Evolutionary conservation across 2,113 vertebrate species (phyloP).

Genomic region (Hemichromis elongatus): DNA sequence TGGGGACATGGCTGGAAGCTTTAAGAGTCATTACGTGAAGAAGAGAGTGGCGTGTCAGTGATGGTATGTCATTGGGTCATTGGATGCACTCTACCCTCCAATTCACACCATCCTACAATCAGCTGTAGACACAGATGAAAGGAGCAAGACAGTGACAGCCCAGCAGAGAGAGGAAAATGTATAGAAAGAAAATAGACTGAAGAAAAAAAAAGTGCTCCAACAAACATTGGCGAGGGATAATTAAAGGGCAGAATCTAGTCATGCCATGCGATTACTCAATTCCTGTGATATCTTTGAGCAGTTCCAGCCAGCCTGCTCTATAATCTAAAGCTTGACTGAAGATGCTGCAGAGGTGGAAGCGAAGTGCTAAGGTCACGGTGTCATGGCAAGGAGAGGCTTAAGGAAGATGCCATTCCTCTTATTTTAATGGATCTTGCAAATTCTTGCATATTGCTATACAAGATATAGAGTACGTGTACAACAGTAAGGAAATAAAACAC

Average conservation of each 20-base stretch:
- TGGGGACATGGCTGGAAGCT: not conserved
- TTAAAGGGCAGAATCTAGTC: slow-evolving; percentile 70
- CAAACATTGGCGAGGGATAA: slow-evolving; percentile 60
- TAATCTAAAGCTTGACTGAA: slow-evolving; percentile 59
- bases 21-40: slow-evolving; percentile 48
- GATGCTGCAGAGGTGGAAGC: slow-evolving; percentile 15
- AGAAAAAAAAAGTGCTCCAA: slow-evolving; percentile 1
- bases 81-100: slow-evolving; percentile 56
- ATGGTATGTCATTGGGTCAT: slow-evolving; percentile 53
- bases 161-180: slow-evolving; percentile 11
- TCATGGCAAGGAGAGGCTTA: not conserved
- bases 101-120: slow-evolving; percentile 60
- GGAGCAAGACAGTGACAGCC: slow-evolving; percentile 50
- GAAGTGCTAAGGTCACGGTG: slow-evolving; percentile 11
- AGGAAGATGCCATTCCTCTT: not conserved
- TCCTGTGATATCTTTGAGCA: slow-evolving; percentile 67
- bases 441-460: not conserved
- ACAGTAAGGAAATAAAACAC: not conserved
- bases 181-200: slow-evolving; percentile 22
- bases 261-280: slow-evolving; percentile 66
- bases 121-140: slow-evolving; percentile 68
- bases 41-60: slow-evolving; percentile 54
- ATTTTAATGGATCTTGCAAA: not conserved
- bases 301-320: slow-evolving; percentile 48
- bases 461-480: not conserved